Base-by-base conservation (phyloP, 2,113 vertebrate genomes). In the Stigmatopora nigra region DNA sequence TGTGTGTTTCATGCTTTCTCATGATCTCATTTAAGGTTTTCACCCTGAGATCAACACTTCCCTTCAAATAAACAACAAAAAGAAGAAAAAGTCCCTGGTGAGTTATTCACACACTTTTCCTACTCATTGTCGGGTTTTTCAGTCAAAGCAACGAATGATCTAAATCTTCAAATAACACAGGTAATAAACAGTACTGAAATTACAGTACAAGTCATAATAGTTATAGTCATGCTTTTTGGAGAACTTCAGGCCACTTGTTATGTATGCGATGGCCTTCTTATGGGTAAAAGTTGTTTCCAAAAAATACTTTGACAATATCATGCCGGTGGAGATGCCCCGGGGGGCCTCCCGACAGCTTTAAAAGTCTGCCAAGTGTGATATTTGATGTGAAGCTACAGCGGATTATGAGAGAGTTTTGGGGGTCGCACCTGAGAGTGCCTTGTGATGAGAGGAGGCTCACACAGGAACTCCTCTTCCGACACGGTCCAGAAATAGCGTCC, bases 401-500 rank as follows among this genome's bases (percentile, higher is more conserved):
- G 36, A 60, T 44, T 45, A 61, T 45, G 11, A 7, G 25, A 56
- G 53, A 31, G 22, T 15, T 14, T 45, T 22, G 46, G 57, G 0
- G 53, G 25, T 61, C 36, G 9, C 84, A 89, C 88, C 86, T 89
- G 95, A 3, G 96, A 98, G 76, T 98, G 93, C 49, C 95, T 90
- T 17, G 97, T 99, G 82, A 99, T 98, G 71, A 99, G 95, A 0
- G 97, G 97, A 19, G 95, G 95, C 78, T 99, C 97, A 1, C 97
- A 99, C 55, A 98, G 86, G 82, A 99, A 99, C 84, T 99, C 97
- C 74, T 99, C 96, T 84, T 99, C 97, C 0, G 96, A 96, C 68
- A 99, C 92, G 0, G 95, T 98, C 97, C 97, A 99, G 83, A 99
- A 99, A 76, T 99, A 99, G 35, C 97, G 93, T 16, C 96, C 97